phyloP scores from a whole-genome alignment of 2,888 invertebrate species.

The Pyrochroa serraticornis region DNA sequence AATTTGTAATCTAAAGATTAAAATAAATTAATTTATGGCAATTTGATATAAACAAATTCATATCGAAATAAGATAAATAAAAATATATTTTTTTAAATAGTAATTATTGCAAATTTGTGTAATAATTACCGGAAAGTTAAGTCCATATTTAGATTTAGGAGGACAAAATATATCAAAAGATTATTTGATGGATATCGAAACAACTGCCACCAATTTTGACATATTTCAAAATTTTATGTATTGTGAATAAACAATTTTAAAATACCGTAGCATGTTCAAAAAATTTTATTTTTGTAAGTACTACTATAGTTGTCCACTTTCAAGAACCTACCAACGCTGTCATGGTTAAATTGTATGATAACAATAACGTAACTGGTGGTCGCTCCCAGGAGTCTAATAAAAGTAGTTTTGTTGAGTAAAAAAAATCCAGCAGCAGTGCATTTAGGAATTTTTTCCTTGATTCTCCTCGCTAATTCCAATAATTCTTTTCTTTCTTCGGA shows the following conservation, averaged over 20 bases:
- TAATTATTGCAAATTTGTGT: too few relatives aligned
- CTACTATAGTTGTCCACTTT: not conserved
- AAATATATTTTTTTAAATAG: too few relatives aligned
- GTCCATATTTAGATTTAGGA: too few relatives aligned
- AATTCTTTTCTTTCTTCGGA: constrained; percentile 11
- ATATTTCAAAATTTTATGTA: too few relatives aligned
- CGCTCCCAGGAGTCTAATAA: constrained; percentile 2
- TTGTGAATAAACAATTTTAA: not conserved
- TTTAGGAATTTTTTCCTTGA: not conserved
- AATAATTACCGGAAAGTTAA: too few relatives aligned
- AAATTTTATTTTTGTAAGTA: not conserved
- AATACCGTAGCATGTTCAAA: not conserved
- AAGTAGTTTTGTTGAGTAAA: not conserved
- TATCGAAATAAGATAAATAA: too few relatives aligned
- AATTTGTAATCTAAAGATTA: too few relatives aligned
- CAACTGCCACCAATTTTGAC: too few relatives aligned
- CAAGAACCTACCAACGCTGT: not conserved
- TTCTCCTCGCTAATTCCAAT: not conserved
- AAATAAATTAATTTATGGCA: too few relatives aligned
- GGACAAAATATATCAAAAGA: too few relatives aligned
- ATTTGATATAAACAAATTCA: too few relatives aligned
- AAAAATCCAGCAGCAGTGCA: constrained; percentile 13
- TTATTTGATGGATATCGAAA: too few relatives aligned
- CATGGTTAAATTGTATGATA: constrained; percentile 4
- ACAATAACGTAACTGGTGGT: constrained; percentile 8